A percentile compares a stretch with the other conserved stretches of the same genome.
Evolutionary conservation across 2,113 vertebrate genomes (phyloP).

Genomic region (Struthio camelus): DNA sequence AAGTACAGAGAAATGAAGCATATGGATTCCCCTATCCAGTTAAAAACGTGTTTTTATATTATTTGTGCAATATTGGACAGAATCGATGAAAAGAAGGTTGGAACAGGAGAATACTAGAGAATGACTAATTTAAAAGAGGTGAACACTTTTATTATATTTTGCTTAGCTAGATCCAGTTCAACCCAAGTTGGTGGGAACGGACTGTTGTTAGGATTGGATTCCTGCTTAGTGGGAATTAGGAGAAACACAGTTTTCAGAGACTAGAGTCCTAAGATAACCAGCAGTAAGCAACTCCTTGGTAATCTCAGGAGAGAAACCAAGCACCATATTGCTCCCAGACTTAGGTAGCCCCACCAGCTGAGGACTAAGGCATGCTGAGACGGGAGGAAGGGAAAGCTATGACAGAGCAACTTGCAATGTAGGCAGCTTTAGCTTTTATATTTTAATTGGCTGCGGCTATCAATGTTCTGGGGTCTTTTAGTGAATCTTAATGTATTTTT

Average conservation of each 20-base stretch:
- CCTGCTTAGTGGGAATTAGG: neutral
- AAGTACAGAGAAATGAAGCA: neutral
- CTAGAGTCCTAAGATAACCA: neutral
- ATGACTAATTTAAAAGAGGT: neutral
- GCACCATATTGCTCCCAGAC: neutral
- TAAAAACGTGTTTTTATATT: neutral
- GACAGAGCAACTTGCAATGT: fast-evolving
- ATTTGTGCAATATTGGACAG: neutral
- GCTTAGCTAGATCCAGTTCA: neutral
- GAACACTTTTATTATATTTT: neutral
- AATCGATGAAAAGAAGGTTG: neutral
- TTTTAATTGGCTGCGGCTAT: neutral
- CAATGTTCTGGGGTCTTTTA: neutral
- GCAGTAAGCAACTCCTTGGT: neutral
- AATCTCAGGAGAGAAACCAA: neutral
- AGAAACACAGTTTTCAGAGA: neutral
- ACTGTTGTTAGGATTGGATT: neutral
- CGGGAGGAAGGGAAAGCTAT: neutral
- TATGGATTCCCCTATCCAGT: neutral
- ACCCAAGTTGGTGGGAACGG: neutral
- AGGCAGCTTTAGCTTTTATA: neutral
- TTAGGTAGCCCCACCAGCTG: neutral
- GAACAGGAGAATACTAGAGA: neutral
- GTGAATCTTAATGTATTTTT: neutral
- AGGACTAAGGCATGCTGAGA: neutral